Base-by-base conservation (phyloP, 2,888 invertebrate species). In the Sphaerophoria rueppellii region DNA sequence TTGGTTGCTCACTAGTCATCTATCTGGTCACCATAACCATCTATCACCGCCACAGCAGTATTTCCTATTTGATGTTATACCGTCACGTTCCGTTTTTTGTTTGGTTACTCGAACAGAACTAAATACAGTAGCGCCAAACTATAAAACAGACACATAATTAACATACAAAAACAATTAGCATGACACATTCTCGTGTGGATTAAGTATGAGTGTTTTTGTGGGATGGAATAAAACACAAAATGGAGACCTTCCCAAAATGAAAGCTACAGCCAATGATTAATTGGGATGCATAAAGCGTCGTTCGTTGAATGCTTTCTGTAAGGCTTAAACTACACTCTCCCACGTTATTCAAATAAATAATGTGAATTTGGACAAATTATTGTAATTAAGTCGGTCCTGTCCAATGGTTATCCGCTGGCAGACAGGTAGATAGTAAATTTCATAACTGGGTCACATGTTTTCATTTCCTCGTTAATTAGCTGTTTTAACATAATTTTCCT, bases 151-250 rank as follows among this genome's bases (percentile, higher is more conserved):
- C 35, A 7, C 37, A 75, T 71, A 76, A 80, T 85, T 85, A 73
- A 70, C 80, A 76, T 80, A 80, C 72, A 48, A 70, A 85, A n/a
- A 72, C 69, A 70, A 85, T 80, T 76, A 80, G 72, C 79, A 76
- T 60, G 78, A 61, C 67, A 57, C 48, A 61, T 24, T 24, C 24
- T 24, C 1, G 24, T 24, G 67, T 58, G 48, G 58, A 46, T 70
- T 61, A 54, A 34, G 61, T 14, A 65, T 46, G 57, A 12, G 43
- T 34, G 11, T 6, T 7, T 7, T 11, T 14, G 50, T 14, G 14
- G 52, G 58, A 73, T 34, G 57, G 55, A 48, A 48, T 79, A 37
- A 37, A 37, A 9, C 9, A 43, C 4, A 9, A 43, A 43, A 43
- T 24, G 24, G 12, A 43, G 79, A 76, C 83, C 80, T 60, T 72